phyloP scores from a whole-genome alignment of 2,888 invertebrate genomes.

The Omphaloscelis lunosa region DNA sequence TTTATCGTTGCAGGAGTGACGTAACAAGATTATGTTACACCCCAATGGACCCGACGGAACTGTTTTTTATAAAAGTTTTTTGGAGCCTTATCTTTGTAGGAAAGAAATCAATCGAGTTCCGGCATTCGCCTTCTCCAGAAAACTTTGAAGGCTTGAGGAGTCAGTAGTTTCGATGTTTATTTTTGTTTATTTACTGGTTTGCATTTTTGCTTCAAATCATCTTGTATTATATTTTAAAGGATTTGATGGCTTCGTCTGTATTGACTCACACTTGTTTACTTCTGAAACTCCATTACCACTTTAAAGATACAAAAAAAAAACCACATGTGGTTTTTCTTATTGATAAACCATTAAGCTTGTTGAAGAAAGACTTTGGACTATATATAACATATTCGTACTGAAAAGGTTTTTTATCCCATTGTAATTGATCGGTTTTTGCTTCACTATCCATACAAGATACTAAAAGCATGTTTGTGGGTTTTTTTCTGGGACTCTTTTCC shows the following conservation, averaged over 20 bases:
- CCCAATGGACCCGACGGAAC: constrained; percentile 70
- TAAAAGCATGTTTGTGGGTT: constrained; percentile 17
- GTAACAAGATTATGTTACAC: constrained; percentile 70
- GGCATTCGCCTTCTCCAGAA: constrained; percentile 48
- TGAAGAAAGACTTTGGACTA: constrained; percentile 24
- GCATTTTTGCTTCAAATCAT: background rate
- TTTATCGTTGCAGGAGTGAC: constrained; percentile 58
- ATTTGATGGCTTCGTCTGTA: background rate
- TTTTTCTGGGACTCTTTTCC: constrained; percentile 21
- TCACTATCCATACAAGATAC: background rate
- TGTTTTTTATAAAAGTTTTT: constrained; percentile 70
- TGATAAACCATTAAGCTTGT: constrained; percentile 38
- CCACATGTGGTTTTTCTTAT: constrained; percentile 40
- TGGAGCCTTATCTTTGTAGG: constrained; percentile 69
- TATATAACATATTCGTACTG: constrained; percentile 3
- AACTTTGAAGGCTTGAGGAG: constrained; percentile 44
- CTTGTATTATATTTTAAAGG: background rate
- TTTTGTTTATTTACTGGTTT: constrained; percentile 3
- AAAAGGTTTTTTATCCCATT: constrained; percentile 30
- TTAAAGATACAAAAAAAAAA: constrained; percentile 19
- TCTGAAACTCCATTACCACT: constrained; percentile 18
- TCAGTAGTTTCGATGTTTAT: constrained; percentile 4
- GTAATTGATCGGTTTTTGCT: constrained; percentile 42
- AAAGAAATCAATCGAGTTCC: constrained; percentile 67
- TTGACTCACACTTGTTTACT: constrained; percentile 25